A percentile compares a stretch with the other conserved stretches of the same genome.
Evolutionary conservation across 35 echinoderm and acorn worm genomes (phyloP).

Genomic region (Apostichopus californicus): DNA sequence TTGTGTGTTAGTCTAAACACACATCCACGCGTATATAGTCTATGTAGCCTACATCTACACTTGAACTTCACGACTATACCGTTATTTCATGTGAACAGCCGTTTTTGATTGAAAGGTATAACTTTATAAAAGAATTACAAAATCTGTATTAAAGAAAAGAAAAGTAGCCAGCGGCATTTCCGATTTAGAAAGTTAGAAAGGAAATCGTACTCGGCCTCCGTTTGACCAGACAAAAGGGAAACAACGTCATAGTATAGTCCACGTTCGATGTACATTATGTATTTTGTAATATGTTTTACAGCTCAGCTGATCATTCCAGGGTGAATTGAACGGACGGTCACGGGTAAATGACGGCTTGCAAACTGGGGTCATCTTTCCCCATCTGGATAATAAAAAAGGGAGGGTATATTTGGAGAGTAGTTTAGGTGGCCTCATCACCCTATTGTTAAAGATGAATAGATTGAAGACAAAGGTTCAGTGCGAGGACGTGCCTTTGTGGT

Average conservation of each 20-base stretch:
- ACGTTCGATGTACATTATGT: background rate
- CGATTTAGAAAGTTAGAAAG: background rate
- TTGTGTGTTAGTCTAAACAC: no score
- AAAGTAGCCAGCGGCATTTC: background rate
- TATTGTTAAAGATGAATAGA: background rate
- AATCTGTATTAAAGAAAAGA: background rate
- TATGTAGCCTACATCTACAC: no score
- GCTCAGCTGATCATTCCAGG: background rate
- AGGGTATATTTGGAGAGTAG: background rate
- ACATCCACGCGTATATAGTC: no score
- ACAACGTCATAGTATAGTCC: background rate
- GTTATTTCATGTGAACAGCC: background rate
- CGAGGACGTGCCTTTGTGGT: background rate
- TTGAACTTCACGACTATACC: background rate
- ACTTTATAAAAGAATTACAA: background rate
- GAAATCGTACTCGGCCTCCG: background rate
- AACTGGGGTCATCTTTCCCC: background rate
- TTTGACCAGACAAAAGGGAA: background rate
- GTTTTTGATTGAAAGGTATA: background rate
- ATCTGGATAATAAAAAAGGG: background rate
- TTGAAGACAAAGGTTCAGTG: background rate
- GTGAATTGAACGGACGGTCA: background rate
- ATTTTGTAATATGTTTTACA: background rate
- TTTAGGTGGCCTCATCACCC: background rate
- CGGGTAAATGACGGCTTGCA: background rate